These are phyloP conservation scores for Cyprinodon diabolis DNA, from an alignment of 2,797 vertebrate species.

Conservation along the genomic window DNA sequence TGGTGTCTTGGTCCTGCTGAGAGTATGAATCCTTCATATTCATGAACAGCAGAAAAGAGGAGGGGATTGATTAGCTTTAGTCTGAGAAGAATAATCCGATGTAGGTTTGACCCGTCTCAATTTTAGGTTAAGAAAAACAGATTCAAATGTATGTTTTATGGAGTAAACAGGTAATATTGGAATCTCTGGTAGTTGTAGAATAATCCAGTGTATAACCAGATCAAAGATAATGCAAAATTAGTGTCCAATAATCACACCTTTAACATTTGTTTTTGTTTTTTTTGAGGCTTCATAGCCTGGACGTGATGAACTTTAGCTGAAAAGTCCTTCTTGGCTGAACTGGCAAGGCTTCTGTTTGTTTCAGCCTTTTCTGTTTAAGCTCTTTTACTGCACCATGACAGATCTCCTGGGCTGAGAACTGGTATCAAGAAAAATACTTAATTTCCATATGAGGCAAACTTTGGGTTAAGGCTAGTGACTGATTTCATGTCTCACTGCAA, in stretches of 20 bases:
- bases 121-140: background rate
- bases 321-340: background rate
- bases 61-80: conserved; percentile 29
- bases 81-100: background rate
- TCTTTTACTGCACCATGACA: background rate
- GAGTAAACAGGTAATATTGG: too few relatives aligned
- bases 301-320: background rate
- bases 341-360: background rate
- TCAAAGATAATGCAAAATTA: background rate
- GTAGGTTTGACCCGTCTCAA: background rate
- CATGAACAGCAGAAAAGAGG: conserved; percentile 25
- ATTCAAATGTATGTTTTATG: background rate
- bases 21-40: conserved; percentile 53
- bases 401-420: background rate
- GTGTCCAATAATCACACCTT: background rate
- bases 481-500: too few relatives aligned
- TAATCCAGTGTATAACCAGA: background rate
- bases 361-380: background rate
- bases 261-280: too few relatives aligned
- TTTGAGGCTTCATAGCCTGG: too few relatives aligned
- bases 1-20: conserved; percentile 54
- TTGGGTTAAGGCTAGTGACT: too few relatives aligned
- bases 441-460: background rate
- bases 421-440: background rate
- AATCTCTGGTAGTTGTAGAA: background rate